Evolutionary conservation across 2,888 invertebrate species (phyloP).

Genomic region (Entomobrya multifasciata): DNA sequence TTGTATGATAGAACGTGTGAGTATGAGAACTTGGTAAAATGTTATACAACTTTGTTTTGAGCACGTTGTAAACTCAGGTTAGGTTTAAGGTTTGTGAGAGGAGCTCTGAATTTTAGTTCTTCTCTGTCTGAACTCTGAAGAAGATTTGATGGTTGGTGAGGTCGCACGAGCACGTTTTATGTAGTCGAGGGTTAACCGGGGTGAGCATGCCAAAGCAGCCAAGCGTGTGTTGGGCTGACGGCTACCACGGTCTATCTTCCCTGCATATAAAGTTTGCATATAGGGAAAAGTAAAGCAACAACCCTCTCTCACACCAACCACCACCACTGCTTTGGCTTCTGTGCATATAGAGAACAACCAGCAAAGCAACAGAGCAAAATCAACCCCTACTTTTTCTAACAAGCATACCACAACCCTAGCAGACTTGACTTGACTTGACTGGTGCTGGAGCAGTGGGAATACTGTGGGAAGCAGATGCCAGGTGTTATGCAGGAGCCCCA

Average conservation of each 20-base stretch:
- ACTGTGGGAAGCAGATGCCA: conserved; percentile 77
- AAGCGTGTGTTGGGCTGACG: conserved; percentile 77
- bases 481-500: conserved; percentile 78
- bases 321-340: conserved; percentile 36
- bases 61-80: conserved; percentile 73
- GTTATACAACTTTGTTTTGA: conserved; percentile 1
- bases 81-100: conserved; percentile 54
- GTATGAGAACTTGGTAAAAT: neutral
- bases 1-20: conserved; percentile 17
- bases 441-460: conserved; percentile 72
- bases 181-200: conserved; percentile 73
- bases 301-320: conserved; percentile 39
- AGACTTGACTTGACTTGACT: conserved; percentile 62
- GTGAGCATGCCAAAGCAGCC: conserved; percentile 74
- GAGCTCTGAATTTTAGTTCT: conserved; percentile 61
- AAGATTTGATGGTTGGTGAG: conserved; percentile 73
- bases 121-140: conserved; percentile 72
- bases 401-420: conserved; percentile 71
- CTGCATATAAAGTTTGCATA: conserved; percentile 21
- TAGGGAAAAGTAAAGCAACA: conserved; percentile 11
- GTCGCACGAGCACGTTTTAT: conserved; percentile 77
- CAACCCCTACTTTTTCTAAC: conserved; percentile 58
- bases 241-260: conserved; percentile 63
- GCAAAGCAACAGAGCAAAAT: conserved; percentile 27
- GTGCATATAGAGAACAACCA: neutral